phyloP scores from a whole-genome alignment of 2,797 vertebrate genomes.

The Pseudochaenichthys georgianus region DNA sequence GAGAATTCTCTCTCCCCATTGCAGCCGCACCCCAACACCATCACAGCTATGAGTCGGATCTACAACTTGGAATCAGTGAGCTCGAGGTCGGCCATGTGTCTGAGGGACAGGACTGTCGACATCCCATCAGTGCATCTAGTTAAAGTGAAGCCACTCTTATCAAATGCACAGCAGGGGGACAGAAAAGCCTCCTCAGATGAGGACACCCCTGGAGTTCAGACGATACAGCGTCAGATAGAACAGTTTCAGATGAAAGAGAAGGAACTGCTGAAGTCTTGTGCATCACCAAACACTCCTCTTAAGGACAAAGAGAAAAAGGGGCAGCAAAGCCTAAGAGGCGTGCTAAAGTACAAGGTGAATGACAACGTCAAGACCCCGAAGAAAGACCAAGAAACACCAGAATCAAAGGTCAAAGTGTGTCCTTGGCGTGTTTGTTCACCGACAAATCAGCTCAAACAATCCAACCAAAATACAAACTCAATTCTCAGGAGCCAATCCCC shows the following conservation, averaged over 20 bases:
- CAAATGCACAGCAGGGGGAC: conserved; percentile 60
- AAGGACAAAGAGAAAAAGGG: conserved; percentile 57
- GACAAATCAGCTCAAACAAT: conserved; percentile 53
- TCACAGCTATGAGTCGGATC: conserved; percentile 84
- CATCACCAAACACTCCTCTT: conserved; percentile 32
- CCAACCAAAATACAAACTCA: conserved; percentile 56
- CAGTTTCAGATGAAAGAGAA: conserved; percentile 82
- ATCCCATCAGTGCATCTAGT: conserved; percentile 70
- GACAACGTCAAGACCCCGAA: conserved; percentile 39
- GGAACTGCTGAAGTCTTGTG: conserved; percentile 61
- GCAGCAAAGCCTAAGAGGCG: conserved; percentile 52
- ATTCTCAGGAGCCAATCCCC: conserved; percentile 61
- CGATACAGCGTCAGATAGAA: conserved; percentile 82
- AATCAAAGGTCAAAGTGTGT: conserved; percentile 35
- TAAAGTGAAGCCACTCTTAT: conserved; percentile 70
- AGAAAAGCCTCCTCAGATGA: conserved; percentile 62
- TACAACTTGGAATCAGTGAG: conserved; percentile 82
- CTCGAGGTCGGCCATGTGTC: conserved; percentile 75
- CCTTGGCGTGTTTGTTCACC: conserved; percentile 41
- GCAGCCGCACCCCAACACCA: conserved; percentile 65
- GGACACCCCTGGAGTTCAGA: conserved; percentile 69
- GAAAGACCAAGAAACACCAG: conserved; percentile 41
- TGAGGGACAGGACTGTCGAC: conserved; percentile 74
- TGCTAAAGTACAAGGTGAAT: conserved; percentile 50
- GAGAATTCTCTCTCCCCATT: conserved; percentile 62